phyloP scores from a whole-genome alignment of 2,113 vertebrate species.

The Pithys albifrons region DNA sequence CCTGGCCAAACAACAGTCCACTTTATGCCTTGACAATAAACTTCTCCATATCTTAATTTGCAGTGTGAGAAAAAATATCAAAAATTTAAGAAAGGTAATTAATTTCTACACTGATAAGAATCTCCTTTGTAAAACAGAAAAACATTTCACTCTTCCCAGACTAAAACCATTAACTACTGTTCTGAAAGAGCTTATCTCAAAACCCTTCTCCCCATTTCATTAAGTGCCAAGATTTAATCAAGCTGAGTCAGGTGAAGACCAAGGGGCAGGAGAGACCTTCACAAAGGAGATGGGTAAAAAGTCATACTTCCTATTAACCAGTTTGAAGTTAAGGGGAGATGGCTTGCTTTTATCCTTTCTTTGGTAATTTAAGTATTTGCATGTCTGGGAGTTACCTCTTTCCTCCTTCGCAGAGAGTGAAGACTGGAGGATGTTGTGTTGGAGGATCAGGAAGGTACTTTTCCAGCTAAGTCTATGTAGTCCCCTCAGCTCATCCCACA shows the following conservation, averaged over 20 bases:
- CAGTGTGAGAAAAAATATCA: conserved; percentile 32
- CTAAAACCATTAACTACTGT: background rate
- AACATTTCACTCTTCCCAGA: background rate
- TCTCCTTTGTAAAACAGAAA: conserved; percentile 23
- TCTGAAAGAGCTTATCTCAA: conserved; percentile 15
- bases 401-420: background rate
- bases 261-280: background rate
- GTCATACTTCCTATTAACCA: background rate
- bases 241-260: background rate
- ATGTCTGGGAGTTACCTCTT: background rate
- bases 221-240: conserved; percentile 11
- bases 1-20: background rate
- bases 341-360: background rate
- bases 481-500: background rate
- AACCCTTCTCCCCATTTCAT: background rate
- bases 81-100: conserved; percentile 44
- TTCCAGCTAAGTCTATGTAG: background rate
- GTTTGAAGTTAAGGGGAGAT: background rate
- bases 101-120: conserved; percentile 46
- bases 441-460: background rate
- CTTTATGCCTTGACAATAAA: background rate
- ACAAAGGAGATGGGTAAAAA: background rate
- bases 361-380: background rate
- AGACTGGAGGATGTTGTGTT: background rate
- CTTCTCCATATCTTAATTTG: conserved; percentile 29